These are phyloP conservation scores for Perca schrenkii DNA, from an alignment of 2,113 vertebrate genomes.

Conservation along the genomic window DNA sequence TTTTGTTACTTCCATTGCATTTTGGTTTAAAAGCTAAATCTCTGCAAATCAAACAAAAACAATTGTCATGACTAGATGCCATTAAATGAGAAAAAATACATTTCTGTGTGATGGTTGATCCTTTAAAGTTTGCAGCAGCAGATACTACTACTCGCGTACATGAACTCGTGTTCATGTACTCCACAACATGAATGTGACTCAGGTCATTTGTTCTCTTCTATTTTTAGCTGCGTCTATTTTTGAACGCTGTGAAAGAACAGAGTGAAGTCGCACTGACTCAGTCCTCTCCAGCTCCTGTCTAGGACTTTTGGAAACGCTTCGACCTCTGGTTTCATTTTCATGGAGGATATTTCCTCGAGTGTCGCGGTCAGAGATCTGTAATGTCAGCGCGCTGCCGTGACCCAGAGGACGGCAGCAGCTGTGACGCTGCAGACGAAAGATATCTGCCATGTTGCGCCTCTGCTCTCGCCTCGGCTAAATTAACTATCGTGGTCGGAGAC, in stretches of 20 bases:
- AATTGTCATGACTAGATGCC: too few species aligned
- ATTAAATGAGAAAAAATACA: too few species aligned
- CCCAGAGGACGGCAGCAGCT: slow-evolving; percentile 28
- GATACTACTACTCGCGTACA: too few species aligned
- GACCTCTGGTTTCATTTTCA: not conserved
- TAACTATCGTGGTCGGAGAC: slow-evolving; percentile 86
- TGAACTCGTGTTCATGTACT: not conserved
- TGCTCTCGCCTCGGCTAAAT: not conserved
- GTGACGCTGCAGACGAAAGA: not conserved
- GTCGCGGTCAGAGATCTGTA: not conserved
- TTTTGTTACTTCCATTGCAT: not conserved
- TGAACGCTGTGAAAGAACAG: slow-evolving; percentile 48
- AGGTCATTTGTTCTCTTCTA: slow-evolving; percentile 62
- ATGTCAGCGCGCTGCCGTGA: slow-evolving; percentile 40
- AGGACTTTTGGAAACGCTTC: slow-evolving; percentile 19
- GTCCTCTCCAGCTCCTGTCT: not conserved
- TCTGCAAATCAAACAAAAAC: not conserved
- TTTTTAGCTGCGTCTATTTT: slow-evolving; percentile 73
- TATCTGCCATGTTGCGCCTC: not conserved
- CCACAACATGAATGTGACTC: slow-evolving; percentile 40
- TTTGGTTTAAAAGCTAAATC: not conserved
- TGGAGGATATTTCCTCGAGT: not conserved
- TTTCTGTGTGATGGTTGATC: not conserved
- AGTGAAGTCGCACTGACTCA: not conserved
- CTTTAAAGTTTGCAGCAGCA: not conserved